Evolutionary conservation across 92 coral and sea anemone species (phyloP), one percentile per base, ranked within the genome.

Genomic region (Plumapathes pennacea): DNA sequence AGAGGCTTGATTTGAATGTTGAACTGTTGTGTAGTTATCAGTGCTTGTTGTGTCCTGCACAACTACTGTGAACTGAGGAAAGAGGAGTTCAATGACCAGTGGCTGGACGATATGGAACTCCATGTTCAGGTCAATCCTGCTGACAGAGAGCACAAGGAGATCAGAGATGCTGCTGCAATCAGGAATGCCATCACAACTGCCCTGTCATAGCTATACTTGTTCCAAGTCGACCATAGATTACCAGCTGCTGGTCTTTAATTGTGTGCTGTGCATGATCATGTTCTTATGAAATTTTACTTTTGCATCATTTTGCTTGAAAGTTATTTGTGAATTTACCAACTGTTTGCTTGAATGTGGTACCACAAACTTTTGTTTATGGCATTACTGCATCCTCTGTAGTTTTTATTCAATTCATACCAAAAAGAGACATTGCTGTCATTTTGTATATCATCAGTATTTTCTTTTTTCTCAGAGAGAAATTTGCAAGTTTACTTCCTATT

Each of bases 81-180:
- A 70, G 69, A 71, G 56, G 69, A 71, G 42, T 71, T 71, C 47
- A 24, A 59, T 26, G 69, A 71, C 13, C 52, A 60, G 23, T 71
- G 78, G 78, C 54, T 71, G n/a, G 45, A 38, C 28, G 78, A 61
- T 25, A 29, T 71, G 26, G 61, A 71, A 14, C 32, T 71, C 32
- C 44, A 59, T 44, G 48, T 32, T 14, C 46, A 31, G 31, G 60
- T 71, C 36, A 38, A 36, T 25, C 60, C 50, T n/a, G 48, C 60
- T 58, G 78, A 59, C 54, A 71, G 69, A 46, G 46, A 71, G 25
- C 59, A 38, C 38, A 59, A 50, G 40, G 60, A 71, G 50, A 69
- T 58, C 43, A 36, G 44, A 19, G 45, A 47, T 26, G 69, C 69
- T 15, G 52, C 17, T 39, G 78, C 36, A 33, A 71, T 59, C 43